phyloP scores from a whole-genome alignment of 2,113 vertebrate species.

The Perca fluviatilis region DNA sequence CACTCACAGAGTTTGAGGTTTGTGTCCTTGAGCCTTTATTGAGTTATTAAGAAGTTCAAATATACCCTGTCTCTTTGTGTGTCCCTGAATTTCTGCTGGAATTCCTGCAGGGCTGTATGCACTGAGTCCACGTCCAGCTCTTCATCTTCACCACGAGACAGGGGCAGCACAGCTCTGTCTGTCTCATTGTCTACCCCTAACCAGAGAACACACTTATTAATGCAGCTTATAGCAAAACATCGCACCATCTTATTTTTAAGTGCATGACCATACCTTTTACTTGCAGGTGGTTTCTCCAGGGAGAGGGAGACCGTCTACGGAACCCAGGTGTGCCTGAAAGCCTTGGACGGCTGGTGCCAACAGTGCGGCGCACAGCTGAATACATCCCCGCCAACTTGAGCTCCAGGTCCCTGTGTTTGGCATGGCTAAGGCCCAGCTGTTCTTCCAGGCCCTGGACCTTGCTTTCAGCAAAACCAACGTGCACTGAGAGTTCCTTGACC shows the following conservation, averaged over 20 bases:
- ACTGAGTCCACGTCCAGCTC: constrained; percentile 80
- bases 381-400: constrained; percentile 76
- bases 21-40: neutral
- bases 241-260: neutral
- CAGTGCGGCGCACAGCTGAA: constrained; percentile 77
- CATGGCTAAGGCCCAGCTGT: constrained; percentile 78
- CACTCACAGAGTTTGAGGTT: neutral
- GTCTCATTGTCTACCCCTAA: constrained; percentile 46
- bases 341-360: constrained; percentile 69
- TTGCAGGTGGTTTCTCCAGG: constrained; percentile 67
- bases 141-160: constrained; percentile 49
- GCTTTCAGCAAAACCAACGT: constrained; percentile 69
- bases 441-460: constrained; percentile 74
- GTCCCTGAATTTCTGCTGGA: constrained; percentile 82
- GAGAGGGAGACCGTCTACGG: constrained; percentile 64
- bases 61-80: constrained; percentile 84
- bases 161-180: constrained; percentile 49
- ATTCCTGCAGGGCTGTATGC: constrained; percentile 69
- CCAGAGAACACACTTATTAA: constrained; percentile 10
- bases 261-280: constrained; percentile 76
- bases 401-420: constrained; percentile 71
- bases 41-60: neutral
- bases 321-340: constrained; percentile 46
- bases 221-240: neutral
- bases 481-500: constrained; percentile 66